phyloP scores from a whole-genome alignment of 2,888 invertebrate genomes.

The Dioctria rufipes region DNA sequence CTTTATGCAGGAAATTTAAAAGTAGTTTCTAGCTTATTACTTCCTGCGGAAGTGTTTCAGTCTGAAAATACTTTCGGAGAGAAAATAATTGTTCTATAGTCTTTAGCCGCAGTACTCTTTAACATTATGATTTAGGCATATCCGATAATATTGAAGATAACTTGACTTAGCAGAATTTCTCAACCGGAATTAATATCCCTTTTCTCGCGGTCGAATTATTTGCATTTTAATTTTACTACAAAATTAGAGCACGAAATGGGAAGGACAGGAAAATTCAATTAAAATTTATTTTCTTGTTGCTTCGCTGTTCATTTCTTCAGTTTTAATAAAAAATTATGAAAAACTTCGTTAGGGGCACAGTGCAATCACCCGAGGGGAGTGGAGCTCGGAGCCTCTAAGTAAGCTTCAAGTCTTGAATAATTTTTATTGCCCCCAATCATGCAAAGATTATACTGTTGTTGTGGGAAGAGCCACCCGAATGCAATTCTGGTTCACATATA shows the following conservation, averaged over 20 bases:
- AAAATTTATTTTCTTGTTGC: constrained; percentile 24
- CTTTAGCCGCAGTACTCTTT: too few species aligned
- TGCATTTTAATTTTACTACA: neutral
- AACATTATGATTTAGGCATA: too few species aligned
- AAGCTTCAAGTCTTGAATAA: constrained; percentile 33
- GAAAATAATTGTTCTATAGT: neutral
- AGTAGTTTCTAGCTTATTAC: constrained; percentile 32
- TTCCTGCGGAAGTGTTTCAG: constrained; percentile 37
- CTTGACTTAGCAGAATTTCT: neutral
- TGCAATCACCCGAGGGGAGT: constrained; percentile 42
- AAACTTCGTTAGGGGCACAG: constrained; percentile 29
- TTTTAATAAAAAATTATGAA: constrained; percentile 52
- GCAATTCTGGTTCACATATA: neutral
- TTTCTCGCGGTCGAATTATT: neutral
- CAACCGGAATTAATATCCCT: neutral
- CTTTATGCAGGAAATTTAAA: constrained; percentile 6
- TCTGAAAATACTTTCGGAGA: neutral
- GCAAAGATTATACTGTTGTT: constrained; percentile 46
- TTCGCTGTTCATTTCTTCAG: constrained; percentile 11
- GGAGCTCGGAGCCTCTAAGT: neutral
- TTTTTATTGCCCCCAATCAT: constrained; percentile 55
- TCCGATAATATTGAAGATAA: neutral
- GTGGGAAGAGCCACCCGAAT: constrained; percentile 38
- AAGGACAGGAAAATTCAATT: constrained; percentile 40
- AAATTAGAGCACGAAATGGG: neutral